Conservation (phyloP, 2,113 vertebrate species). For the Hemiscyllium ocellatum region DNA sequence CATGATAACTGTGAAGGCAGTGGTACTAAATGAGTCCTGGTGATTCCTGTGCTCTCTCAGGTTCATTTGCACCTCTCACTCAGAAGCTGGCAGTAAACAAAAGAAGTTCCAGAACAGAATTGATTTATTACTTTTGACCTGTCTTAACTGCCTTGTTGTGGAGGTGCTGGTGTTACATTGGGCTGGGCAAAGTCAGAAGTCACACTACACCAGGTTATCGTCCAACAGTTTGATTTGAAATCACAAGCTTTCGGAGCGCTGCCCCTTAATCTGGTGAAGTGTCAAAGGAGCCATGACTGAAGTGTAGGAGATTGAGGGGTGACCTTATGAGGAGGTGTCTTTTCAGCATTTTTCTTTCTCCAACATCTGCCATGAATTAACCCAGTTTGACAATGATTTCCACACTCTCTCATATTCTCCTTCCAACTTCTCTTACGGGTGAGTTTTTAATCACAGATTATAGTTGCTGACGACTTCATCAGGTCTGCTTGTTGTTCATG, state of each 20-base stretch:
- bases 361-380: not conserved
- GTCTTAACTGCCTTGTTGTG: too few relatives aligned
- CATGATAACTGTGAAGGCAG: not conserved
- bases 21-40: not conserved
- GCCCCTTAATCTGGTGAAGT: too few relatives aligned
- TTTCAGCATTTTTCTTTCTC: not conserved
- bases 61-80: not conserved
- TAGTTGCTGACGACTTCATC: not conserved
- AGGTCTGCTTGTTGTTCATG: not conserved
- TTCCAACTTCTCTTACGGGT: not conserved
- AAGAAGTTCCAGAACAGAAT: too few relatives aligned
- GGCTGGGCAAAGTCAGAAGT: too few relatives aligned
- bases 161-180: too few relatives aligned
- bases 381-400: not conserved
- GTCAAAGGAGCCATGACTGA: too few relatives aligned
- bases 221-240: too few relatives aligned
- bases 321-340: too few relatives aligned
- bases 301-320: too few relatives aligned
- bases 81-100: not conserved
- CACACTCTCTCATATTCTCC: not conserved
- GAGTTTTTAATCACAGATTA: not conserved
- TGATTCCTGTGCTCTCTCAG: not conserved
- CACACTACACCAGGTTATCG: too few relatives aligned
- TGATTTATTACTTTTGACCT: too few relatives aligned
- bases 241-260: too few relatives aligned